Base-by-base conservation (phyloP, 2,113 vertebrate genomes). In the Forbesichthys papilliferus region DNA sequence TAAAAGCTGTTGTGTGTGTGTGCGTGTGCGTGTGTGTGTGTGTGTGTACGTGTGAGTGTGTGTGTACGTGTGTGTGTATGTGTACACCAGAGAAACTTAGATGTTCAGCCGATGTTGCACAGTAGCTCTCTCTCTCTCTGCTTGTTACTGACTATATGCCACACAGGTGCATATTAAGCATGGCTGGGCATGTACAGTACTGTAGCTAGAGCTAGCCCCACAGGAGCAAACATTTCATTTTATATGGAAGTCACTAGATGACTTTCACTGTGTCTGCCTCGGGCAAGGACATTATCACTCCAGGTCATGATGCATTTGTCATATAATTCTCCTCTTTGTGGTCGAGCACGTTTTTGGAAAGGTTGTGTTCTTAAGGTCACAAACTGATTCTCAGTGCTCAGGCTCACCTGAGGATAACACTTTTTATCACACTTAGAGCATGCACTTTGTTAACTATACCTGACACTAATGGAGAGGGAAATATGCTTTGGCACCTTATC, bases 221-320 rank as follows among this genome's bases (percentile, higher is more conserved):
- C 33, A 74, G 69, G 66, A 83, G 68, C 66, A 87, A 75, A 79
- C 81, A 79, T 75, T 79, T 82, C 64, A 76, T 84, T 83, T 5
- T 83, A 69, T 66, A 67, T 67, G 75, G 72, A 84, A 85, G 27
- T 27, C 33, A 3, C 33, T 55, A 69, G 69, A 71, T 71, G 60
- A 68, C 70, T 84, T 77, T 84, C 69, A 64, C 67, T n/a, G 46
- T 55, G 18, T 71, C 53, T 48, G 75, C 70, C 63, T 48, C 56
- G 34, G 66, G 74, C 66, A 46, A 34, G 75, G 48, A 47, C 61
- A 20, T 60, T 61, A 71, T 77, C 72, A 79, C 66, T 48, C 49
- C 54, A 64, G 64, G 67, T 10, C 81, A 55, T 20, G 5, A 27
- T 36, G 64, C 64, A 58, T 14, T 49, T 67, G 66, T 66, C 66